A percentile compares a stretch with the other conserved stretches of the same genome.
phyloP scores from a whole-genome alignment of 2,888 invertebrate species.

The Acronicta alni region DNA sequence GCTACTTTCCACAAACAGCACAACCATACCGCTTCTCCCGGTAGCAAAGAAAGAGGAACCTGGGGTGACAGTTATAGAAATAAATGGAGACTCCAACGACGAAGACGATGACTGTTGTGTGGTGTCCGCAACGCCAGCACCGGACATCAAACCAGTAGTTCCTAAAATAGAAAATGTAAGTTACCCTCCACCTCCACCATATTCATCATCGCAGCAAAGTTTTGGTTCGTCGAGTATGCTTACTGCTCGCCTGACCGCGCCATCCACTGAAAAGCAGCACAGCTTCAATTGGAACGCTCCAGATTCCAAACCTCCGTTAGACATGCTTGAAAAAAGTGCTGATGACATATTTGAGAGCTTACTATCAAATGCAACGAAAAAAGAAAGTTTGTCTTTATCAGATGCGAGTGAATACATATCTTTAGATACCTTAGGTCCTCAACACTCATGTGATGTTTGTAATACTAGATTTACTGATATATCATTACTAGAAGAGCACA shows the following conservation, averaged over 20 bases:
- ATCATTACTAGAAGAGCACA: constrained; percentile 87
- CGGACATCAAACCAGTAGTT: constrained; percentile 79
- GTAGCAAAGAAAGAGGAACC: constrained; percentile 79
- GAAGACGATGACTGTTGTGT: constrained; percentile 87
- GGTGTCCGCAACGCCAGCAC: constrained; percentile 83
- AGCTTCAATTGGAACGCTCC: constrained; percentile 86
- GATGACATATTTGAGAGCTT: constrained; percentile 86
- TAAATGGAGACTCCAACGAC: constrained; percentile 85
- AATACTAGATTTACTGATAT: constrained; percentile 90
- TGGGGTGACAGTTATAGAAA: constrained; percentile 80
- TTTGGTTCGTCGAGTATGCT: constrained; percentile 57
- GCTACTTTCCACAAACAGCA: constrained; percentile 33
- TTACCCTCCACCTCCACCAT: constrained; percentile 66
- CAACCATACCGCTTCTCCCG: constrained; percentile 67
- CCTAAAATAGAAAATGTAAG: constrained; percentile 77
- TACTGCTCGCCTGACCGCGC: constrained; percentile 62
- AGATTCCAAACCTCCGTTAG: constrained; percentile 80
- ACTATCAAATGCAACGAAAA: constrained; percentile 78
- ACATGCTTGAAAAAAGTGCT: constrained; percentile 82
- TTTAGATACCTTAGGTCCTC: constrained; percentile 90
- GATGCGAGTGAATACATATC: constrained; percentile 91
- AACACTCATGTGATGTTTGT: constrained; percentile 90
- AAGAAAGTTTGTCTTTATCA: constrained; percentile 75
- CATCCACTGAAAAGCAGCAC: constrained; percentile 82
- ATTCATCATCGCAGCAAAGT: constrained; percentile 63